A percentile compares a stretch with the other conserved stretches of the same genome.
These are phyloP conservation scores for Heliconius cydno DNA, from an alignment of 2,888 invertebrate genomes.

Conservation along the genomic window DNA sequence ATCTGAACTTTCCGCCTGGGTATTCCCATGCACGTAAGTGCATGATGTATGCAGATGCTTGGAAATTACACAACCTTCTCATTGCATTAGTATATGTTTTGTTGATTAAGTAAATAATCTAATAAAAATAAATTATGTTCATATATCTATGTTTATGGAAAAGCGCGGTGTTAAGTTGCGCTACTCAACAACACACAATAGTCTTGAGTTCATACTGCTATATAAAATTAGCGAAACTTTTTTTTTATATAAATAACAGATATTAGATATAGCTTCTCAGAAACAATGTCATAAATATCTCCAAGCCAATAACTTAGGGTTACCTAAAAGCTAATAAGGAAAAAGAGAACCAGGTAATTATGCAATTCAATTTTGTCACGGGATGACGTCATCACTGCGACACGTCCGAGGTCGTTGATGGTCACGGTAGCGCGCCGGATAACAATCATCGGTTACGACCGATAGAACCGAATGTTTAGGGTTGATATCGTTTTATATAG, in stretches of 20 bases:
- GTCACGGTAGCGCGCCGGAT: slow-evolving; percentile 35
- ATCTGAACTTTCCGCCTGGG: neutral
- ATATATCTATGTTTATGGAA: neutral
- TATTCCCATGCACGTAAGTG: too few species aligned
- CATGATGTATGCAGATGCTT: too few species aligned
- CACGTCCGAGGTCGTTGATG: slow-evolving; percentile 32
- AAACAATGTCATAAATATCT: neutral
- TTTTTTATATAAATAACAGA: too few species aligned
- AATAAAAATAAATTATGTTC: too few species aligned
- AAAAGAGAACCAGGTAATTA: slow-evolving; percentile 1
- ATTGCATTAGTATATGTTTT: neutral
- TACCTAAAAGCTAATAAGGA: neutral
- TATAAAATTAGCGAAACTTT: too few species aligned
- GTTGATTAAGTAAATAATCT: too few species aligned
- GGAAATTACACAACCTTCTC: neutral
- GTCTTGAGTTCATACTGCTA: too few species aligned
- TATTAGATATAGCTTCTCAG: neutral
- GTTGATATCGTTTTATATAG: slow-evolving; percentile 12
- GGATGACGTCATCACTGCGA: slow-evolving; percentile 17
- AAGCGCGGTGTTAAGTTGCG: too few species aligned
- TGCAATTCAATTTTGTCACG: slow-evolving; percentile 5
- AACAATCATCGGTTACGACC: slow-evolving; percentile 31
- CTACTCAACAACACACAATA: too few species aligned
- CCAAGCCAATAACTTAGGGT: neutral
- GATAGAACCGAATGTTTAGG: slow-evolving; percentile 30